Base-by-base conservation (phyloP, 1,140 invertebrate genomes). In the Paralvinella palmiformis region DNA sequence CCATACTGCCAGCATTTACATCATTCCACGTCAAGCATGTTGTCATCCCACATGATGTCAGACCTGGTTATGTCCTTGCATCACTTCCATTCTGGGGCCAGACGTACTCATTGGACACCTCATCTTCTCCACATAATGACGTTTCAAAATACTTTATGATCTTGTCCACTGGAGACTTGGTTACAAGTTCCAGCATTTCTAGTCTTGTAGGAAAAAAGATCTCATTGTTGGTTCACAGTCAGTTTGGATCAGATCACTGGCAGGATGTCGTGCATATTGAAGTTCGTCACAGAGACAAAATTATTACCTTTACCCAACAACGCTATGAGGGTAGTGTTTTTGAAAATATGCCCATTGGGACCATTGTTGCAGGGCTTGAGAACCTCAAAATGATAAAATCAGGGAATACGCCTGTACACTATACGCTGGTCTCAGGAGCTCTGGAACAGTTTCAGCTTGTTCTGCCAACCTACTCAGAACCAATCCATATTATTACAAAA, bases 51-150 rank as follows among this genome's bases (percentile, higher is more conserved):
- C n/a, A n/a, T n/a, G n/a, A n/a, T 41, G 37, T 41, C 37, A 41
- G n/a, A 41, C 37, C 37, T 41, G 55, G 55, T 32, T 57, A 57
- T 17, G 5, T 31, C 29, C 27, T 57, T 20, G 55, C 27, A 10
- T 57, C 55, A 1, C 1, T 57, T 1, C 20, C 55, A 27, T 22
- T 20, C 55, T 57, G 55, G 55, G 55, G 55, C 33, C 55, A 57
- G 55, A 5, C 22, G 13, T 31, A 31, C 22, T 13, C 3, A 7
- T 6, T 57, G 10, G n/a, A 33, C 33, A 32, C 20, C 22, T n/a
- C n/a, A n/a, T n/a, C n/a, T n/a, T n/a, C n/a, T n/a, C n/a, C n/a
- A n/a, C n/a, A n/a, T n/a, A 31, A 31, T 27, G 27, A 57, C 27
- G 35, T 27, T 31, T 32, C 27, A 7, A 41, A 41, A 10, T 57